Percentiles rank a stretch among this genome's conserved stretches.
Conservation (phyloP, 2,888 invertebrate species). For the Athalia cordata region DNA sequence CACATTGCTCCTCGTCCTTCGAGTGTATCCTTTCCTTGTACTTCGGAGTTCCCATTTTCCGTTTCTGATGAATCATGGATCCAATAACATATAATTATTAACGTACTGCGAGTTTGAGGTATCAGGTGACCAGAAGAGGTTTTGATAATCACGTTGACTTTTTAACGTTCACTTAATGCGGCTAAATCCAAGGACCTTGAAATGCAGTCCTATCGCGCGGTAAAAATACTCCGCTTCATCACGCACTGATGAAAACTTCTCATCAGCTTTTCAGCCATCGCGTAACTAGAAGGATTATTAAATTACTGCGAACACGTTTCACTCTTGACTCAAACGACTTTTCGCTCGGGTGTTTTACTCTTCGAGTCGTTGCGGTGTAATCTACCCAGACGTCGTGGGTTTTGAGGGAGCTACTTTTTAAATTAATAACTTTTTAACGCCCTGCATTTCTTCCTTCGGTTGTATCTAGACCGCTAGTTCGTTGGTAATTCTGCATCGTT, state of each 20-base stretch:
- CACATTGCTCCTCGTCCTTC: constrained; percentile 18
- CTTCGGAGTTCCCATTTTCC: too few species aligned
- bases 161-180: too few species aligned
- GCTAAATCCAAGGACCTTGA: not conserved
- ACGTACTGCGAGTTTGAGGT: too few species aligned
- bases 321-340: constrained; percentile 22
- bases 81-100: too few species aligned
- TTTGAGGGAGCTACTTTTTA: constrained; percentile 38
- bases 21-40: not conserved
- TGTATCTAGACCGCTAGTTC: constrained; percentile 2
- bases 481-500: constrained; percentile 23
- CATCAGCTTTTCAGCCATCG: constrained; percentile 34
- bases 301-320: constrained; percentile 44
- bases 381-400: constrained; percentile 24
- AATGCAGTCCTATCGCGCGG: not conserved
- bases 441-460: constrained; percentile 1
- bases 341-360: constrained; percentile 41
- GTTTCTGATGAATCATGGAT: too few species aligned
- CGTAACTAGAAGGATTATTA: constrained; percentile 44
- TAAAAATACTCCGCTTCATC: not conserved
- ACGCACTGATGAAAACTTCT: constrained; percentile 35
- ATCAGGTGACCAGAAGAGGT: too few species aligned
- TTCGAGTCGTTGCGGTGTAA: constrained; percentile 29
- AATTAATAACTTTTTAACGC: constrained; percentile 43
- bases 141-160: too few species aligned